Percentiles rank a stretch among this genome's conserved stretches.
Conservation (phyloP, 2,113 vertebrate species). For the Paradoxurus hermaphroditus region DNA sequence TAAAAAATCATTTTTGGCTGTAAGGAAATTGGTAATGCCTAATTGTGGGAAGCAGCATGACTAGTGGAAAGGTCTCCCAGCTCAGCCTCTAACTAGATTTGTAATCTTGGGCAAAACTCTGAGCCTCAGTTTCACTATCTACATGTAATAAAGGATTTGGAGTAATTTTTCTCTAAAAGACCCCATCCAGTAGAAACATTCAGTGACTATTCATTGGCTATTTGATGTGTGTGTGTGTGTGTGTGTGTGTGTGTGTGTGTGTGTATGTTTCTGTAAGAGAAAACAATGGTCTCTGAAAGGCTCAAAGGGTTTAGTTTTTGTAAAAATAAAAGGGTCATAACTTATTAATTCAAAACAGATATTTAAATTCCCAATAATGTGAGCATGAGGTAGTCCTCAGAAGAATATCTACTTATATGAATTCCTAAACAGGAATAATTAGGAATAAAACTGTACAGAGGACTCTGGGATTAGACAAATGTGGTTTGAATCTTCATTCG, state of each 20-base stretch:
- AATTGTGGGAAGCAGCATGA: neutral
- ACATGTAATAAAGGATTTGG: neutral
- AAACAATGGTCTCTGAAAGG: neutral
- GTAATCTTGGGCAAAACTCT: neutral
- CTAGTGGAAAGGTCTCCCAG: neutral
- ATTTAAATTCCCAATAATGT: neutral
- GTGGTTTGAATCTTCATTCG: neutral
- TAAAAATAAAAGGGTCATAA: neutral
- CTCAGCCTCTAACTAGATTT: neutral
- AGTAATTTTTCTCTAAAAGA: neutral
- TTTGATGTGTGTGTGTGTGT: neutral
- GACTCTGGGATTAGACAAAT: neutral
- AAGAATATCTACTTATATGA: neutral
- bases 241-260: neutral
- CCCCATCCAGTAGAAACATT: neutral
- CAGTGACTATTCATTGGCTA: neutral
- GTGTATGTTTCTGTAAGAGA: neutral
- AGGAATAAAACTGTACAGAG: neutral
- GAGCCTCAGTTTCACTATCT: neutral
- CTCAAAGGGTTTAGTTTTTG: neutral
- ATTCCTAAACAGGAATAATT: neutral
- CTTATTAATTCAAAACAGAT: neutral
- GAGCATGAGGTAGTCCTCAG: neutral
- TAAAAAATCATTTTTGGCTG: slow-evolving; percentile 31
- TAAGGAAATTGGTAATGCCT: neutral